These are phyloP conservation scores for Graphium colonna DNA, from an alignment of 2,888 invertebrate species.

Conservation along the genomic window DNA sequence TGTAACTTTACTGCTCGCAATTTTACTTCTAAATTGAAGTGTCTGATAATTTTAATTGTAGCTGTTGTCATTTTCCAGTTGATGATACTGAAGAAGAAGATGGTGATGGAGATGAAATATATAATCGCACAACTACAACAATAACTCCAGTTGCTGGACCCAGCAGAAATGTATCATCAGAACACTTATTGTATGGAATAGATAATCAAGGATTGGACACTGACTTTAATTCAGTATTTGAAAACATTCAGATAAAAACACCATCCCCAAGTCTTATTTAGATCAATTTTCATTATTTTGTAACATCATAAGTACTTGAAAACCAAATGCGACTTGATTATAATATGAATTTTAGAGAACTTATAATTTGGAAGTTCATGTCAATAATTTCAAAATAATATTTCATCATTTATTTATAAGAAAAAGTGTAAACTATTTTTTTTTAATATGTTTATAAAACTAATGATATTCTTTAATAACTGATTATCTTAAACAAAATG, in stretches of 20 bases:
- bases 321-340: too few species aligned
- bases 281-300: too few species aligned
- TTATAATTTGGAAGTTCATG: too few species aligned
- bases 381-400: too few species aligned
- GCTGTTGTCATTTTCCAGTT: constrained; percentile 41
- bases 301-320: too few species aligned
- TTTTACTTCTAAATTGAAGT: neutral
- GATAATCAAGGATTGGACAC: constrained; percentile 81
- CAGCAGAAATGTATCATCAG: constrained; percentile 67
- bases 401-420: too few species aligned
- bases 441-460: too few species aligned
- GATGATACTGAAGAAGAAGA: constrained; percentile 76
- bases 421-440: too few species aligned
- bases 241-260: constrained; percentile 80
- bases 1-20: too few species aligned
- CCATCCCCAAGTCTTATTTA: constrained; percentile 56
- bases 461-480: too few species aligned
- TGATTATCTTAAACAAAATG: too few species aligned
- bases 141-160: constrained; percentile 62
- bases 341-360: too few species aligned
- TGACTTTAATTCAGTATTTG: constrained; percentile 82
- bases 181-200: constrained; percentile 74
- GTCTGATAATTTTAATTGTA: neutral
- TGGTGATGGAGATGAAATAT: constrained; percentile 70
- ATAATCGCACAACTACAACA: constrained; percentile 59